Conservation (phyloP, 2,113 vertebrate genomes). For the Poecile atricapillus region DNA sequence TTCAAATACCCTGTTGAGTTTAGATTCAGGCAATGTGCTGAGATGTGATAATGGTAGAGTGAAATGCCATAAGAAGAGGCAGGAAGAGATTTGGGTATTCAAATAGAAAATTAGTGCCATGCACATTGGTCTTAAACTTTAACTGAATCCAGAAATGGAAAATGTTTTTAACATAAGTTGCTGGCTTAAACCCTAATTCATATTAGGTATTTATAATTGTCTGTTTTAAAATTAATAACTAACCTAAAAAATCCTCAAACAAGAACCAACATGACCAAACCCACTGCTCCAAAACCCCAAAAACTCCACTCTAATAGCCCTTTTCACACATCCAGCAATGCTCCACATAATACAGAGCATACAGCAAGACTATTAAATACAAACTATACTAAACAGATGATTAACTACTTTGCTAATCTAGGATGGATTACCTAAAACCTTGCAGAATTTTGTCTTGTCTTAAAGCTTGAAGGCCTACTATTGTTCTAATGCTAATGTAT, state of each 20-base stretch:
- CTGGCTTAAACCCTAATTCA: neutral
- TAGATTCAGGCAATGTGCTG: neutral
- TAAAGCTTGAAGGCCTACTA: neutral
- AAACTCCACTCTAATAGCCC: neutral
- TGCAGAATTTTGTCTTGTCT: neutral
- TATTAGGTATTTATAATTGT: neutral
- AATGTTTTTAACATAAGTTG: neutral
- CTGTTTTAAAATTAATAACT: neutral
- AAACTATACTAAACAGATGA: neutral
- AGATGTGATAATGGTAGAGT: neutral
- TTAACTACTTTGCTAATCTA: neutral
- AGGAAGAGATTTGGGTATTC: neutral
- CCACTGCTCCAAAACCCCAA: rapidly evolving
- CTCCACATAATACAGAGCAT: neutral
- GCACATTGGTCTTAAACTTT: neutral
- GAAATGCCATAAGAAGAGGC: neutral
- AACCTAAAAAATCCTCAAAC: neutral
- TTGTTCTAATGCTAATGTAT: neutral
- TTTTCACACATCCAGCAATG: neutral
- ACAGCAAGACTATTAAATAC: neutral
- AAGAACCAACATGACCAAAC: neutral
- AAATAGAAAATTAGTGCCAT: neutral
- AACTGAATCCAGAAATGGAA: neutral
- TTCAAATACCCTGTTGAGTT: neutral
- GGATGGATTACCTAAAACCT: neutral